Evolutionary conservation across 2,113 vertebrate species (phyloP).

Genomic region (Machaerirhynchus nigripectus): DNA sequence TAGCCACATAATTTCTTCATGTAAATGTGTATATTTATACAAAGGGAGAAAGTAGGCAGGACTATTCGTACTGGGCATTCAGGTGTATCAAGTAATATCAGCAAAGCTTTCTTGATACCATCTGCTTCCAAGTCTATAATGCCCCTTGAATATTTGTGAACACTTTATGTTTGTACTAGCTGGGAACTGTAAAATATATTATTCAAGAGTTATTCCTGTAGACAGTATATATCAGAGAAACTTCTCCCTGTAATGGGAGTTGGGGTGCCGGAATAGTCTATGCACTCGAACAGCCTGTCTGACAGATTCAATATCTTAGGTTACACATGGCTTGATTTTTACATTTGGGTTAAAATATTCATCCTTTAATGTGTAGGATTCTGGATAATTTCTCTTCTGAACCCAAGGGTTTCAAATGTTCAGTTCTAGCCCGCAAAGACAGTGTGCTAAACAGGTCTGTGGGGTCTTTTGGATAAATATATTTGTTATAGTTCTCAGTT

Average conservation of each 20-base stretch:
- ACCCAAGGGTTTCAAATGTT: background rate
- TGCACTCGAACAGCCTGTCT: background rate
- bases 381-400: background rate
- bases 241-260: fast-evolving
- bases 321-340: background rate
- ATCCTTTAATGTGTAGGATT: background rate
- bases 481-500: background rate
- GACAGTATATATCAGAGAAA: fast-evolving
- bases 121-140: background rate
- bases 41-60: background rate
- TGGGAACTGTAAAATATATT: background rate
- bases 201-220: background rate
- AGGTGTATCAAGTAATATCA: background rate
- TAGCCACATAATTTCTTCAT: background rate
- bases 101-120: background rate
- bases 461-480: background rate
- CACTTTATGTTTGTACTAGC: background rate
- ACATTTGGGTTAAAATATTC: background rate
- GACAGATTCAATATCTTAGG: background rate
- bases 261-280: background rate
- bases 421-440: background rate
- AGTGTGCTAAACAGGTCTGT: background rate
- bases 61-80: background rate
- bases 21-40: background rate
- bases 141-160: background rate